Base-by-base conservation (phyloP, 2,113 vertebrate genomes). In the Dissostichus mawsoni region DNA sequence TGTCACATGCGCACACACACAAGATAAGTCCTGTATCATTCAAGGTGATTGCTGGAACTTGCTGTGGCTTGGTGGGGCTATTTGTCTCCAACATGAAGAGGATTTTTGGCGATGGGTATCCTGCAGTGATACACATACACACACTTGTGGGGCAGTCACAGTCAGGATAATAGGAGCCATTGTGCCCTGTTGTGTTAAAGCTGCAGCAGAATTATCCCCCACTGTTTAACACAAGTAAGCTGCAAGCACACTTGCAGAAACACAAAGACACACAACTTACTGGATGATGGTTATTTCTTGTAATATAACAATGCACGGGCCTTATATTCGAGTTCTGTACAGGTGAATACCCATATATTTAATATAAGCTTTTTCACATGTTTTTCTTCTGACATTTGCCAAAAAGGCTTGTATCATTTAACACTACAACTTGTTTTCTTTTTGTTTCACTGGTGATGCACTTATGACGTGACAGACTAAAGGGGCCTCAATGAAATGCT, bases 151-250 rank as follows among this genome's bases (percentile, higher is more conserved):
- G 62, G 45, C 72, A 68, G 81, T 85, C 89, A 78, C 84, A 70
- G 85, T 62, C 59, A 83, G 82, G 85, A 92, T 93, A 92, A 93
- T 87, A 67, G 65, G 73, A 87, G 67, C 56, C 67, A 86, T 85
- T 92, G 87, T 82, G 45, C 56, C 87, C 87, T 76, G 88, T 89
- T 89, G 90, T 74, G 81, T 75, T 75, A 77, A 61, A 69, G 70
- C 68, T 79, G 87, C 62, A 58, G 74, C 76, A 56, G 64, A 56
- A 52, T 65, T 83, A 73, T 76, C 68, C 85, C 74, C 78, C 51
- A 62, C 69, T 91, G 85, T 84, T 77, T 59, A 74, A 80, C 61
- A 66, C 55, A 53, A 4, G 2, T 44, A 79, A 80, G 59, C 75
- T 74, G 69, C 59, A 61, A 50, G 36, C 45, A 71, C 68, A 80